A percentile compares a stretch with the other conserved stretches of the same genome.
Conservation (phyloP, 2,797 vertebrate species). For the Cephalopachus bancanus region DNA sequence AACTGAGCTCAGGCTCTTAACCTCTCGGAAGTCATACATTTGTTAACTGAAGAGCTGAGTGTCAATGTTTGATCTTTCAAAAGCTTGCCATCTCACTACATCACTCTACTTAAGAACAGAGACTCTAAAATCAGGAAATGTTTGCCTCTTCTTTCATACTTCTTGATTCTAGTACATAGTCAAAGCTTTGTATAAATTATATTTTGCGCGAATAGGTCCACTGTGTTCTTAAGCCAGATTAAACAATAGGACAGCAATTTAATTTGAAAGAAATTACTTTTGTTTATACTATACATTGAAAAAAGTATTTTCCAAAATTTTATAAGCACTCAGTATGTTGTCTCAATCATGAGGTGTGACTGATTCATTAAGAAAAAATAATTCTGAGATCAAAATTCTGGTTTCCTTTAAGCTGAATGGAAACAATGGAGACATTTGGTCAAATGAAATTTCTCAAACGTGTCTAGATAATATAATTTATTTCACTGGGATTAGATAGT, state of each 20-base stretch:
- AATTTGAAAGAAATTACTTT: neutral
- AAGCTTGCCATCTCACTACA: neutral
- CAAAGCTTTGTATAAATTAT: neutral
- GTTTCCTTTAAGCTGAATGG: neutral
- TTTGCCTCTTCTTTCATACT: neutral
- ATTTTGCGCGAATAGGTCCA: neutral
- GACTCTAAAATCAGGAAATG: neutral
- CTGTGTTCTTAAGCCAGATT: neutral
- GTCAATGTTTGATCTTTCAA: neutral
- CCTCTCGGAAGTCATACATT: neutral
- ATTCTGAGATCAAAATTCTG: neutral
- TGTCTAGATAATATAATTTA: neutral
- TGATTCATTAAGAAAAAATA: neutral
- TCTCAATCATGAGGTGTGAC: neutral
- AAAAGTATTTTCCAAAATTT: neutral
- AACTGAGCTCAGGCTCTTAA: neutral
- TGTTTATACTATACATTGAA: neutral
- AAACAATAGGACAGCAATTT: neutral
- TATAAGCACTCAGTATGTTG: neutral
- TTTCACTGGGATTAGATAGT: neutral
- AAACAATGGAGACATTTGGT: neutral
- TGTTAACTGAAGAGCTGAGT: neutral
- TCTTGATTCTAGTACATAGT: neutral
- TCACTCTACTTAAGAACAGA: neutral
- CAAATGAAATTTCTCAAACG: neutral